phyloP scores from a whole-genome alignment of 1,140 invertebrate species.

The Chymomyza costata region DNA sequence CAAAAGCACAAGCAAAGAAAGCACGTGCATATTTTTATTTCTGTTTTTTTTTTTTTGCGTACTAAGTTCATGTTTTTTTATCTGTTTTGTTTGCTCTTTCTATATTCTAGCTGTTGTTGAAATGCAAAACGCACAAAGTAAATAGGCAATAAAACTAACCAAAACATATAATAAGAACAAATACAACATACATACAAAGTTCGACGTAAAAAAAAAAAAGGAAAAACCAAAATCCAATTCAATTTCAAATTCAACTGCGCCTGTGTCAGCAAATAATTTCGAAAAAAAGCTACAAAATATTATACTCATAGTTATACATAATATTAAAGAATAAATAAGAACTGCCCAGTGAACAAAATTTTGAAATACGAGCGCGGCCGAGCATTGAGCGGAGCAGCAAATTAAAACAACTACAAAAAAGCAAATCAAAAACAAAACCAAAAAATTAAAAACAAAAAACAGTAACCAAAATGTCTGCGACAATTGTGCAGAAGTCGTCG shows the following conservation, averaged over 20 bases:
- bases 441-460: no score
- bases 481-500: slow-evolving; percentile 50
- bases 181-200: slow-evolving; percentile 26
- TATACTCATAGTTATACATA: background rate
- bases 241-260: slow-evolving; percentile 24
- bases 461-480: slow-evolving; percentile 54
- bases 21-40: slow-evolving; percentile 60
- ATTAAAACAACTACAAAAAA: no score
- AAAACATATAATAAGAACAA: slow-evolving; percentile 39
- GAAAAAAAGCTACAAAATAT: slow-evolving; percentile 9
- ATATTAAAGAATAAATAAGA: no score
- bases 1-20: slow-evolving; percentile 1
- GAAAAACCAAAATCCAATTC: slow-evolving; percentile 22
- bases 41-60: no score
- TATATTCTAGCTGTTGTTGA: slow-evolving; percentile 39
- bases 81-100: slow-evolving; percentile 10
- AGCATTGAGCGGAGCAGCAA: background rate
- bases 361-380: background rate
- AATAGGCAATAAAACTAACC: slow-evolving; percentile 1
- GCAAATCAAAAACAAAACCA: slow-evolving; percentile 6
- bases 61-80: no score
- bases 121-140: slow-evolving; percentile 50
- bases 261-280: slow-evolving; percentile 23
- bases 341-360: no score
- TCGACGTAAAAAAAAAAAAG: slow-evolving; percentile 16